Evolutionary conservation across 2,888 invertebrate species (phyloP), one percentile per base, ranked within the genome.

Genomic region (Sesamia inferens): DNA sequence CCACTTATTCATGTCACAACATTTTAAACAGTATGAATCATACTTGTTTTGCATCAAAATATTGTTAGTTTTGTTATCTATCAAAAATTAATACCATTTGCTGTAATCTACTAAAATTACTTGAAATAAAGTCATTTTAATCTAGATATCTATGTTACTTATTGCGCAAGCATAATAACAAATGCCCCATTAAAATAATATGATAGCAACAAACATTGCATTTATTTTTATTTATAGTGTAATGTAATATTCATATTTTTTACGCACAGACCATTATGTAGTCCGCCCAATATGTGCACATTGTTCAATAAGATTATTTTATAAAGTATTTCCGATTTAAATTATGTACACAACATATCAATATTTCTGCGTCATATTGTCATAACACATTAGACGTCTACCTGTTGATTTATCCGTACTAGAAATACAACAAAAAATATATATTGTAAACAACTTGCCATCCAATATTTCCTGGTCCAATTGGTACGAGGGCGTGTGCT

Each of bases 381-480:
- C 87, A 87, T 86, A 86, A 85, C 79, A 86, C 74, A 75, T 73
- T 51, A 79, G 65, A 82, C 75, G 71, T 73, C 79, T 87, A 88
- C 88, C 88, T 88, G 88, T 88, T 88, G 88, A 88, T 80, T 67
- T 75, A 85, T 87, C 86, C 85, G 80, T 86, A 84, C 84, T 78
- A 85, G 80, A 79, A 90, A 91, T 92, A 88, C 92, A 89, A 85
- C 79, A 76, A 79, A 85, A 76, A 81, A 82, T 83, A 85, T 83
- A 85, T 83, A 74, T 71, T 65, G 67, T 55, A 76, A 82, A 74
- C 67, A 70, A 90, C 94, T 87, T 88, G 94, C 96, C 95, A 88
- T 96, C 96, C 67, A 96, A 92, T 88, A 96, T 94, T 91, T 96
- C 96, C 87, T 96, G 96, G 86, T 96, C 96, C 89, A 94, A 89